Evolutionary conservation across 1,140 invertebrate species (phyloP), one percentile per base, ranked within the genome.

Genomic region (Harlomillsia oculata): DNA sequence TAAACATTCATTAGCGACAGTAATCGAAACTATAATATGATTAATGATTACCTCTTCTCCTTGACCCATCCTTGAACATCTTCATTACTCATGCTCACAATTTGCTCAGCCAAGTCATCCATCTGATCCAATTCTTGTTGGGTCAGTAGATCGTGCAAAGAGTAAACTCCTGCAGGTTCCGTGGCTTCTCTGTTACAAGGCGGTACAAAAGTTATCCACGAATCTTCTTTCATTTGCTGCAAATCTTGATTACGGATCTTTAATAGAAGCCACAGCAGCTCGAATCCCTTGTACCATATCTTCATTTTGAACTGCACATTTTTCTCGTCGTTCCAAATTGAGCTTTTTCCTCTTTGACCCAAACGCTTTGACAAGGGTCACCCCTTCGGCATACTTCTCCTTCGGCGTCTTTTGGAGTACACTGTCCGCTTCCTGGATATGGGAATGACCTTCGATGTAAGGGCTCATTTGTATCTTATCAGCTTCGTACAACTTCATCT

Each of bases 321-420:
- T 62, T 39, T 65, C 64, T 5, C 30, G 16, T 14, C 55, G 44
- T 53, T 65, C 64, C 9, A 53, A 57, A 16, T 32, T 45, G n/a
- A 60, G 25, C 5, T 50, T 18, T 49, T 65, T 65, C 54, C 37
- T 56, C 40, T 65, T 65, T 1, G 64, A 65, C 20, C 64, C 64
- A 58, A 65, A 65, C 3, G 56, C 45, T 40, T 62, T 62, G 5
- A 65, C 45, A 6, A 65, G 37, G 20, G 28, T 48, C 14, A 32
- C 32, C 29, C 32, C 36, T 2, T 49, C 56, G n/a, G 13, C 40
- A 11, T 45, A 34, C 29, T 23, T 64, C 29, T 59, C 56, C 46
- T 56, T 37, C 37, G 40, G 13, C 51, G 36, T 51, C 44, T 32
- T 55, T 54, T 4, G 5, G 1, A 36, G 26, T 23, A 9, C 9